Evolutionary conservation across 2,113 vertebrate genomes (phyloP), one percentile per base, ranked within the genome.

Genomic region (Lonchura striata): DNA sequence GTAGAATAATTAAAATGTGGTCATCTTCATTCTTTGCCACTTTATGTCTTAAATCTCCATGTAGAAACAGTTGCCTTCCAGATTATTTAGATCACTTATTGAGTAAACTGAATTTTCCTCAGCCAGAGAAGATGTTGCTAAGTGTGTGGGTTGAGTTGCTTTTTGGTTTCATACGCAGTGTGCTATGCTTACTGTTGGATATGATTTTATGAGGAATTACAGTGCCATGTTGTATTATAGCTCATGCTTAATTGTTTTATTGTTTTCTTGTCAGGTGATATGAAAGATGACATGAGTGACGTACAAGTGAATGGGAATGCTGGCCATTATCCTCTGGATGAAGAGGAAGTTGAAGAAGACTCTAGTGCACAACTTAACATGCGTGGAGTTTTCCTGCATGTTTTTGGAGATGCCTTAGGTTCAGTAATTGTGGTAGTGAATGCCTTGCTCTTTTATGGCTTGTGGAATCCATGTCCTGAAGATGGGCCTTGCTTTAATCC

Each of bases 361-460:
- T 95, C 98, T 1, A 97, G 98, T 1, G 98, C 98, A 0, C 98
- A 99, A 90, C 99, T 99, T 85, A 99, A 99, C 98, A 99, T 99
- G 99, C 99, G 99, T 18, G 99, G 99, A 39, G 99, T 99, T 92
- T 99, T 99, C 96, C 98, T 99, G 82, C 99, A 99, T 39, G 99
- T 99, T 83, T 97, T 99, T 77, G 99, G 99, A 33, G 99, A 99
- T 59, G 99, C 99, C 42, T 97, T 99, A 92, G 99, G 99, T 96
- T 99, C 99, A 0, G 99, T 99, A 93, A 99, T 99, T 44, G 99
- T 99, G 71, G 99, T 99, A 50, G 95, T 99, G 80, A 99, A 99
- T 75, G 98, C 99, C 50, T 60, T 98, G 80, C 98, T 99, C 89
- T 99, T 99, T 83, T 99, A 98, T 30, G 98, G 98, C 37, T 98